Conservation (phyloP, 2,113 vertebrate species). For the Eonycteris spelaea region DNA sequence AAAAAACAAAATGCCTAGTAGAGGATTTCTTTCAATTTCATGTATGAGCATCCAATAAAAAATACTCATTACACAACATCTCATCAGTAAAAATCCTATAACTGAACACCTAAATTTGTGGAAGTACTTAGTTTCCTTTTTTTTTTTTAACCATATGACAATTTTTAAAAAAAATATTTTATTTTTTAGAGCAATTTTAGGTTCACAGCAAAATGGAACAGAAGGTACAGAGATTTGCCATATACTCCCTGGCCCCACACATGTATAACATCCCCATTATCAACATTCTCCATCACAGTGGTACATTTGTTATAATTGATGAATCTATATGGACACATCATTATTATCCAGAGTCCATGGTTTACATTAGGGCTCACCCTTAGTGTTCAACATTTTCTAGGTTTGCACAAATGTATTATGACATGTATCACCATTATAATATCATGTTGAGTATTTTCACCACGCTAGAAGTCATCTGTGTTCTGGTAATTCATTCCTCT, state of each 20-base stretch:
- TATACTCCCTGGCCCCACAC: background rate
- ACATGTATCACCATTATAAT: background rate
- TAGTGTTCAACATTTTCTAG: background rate
- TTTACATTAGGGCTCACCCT: background rate
- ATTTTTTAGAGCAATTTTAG: background rate
- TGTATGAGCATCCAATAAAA: background rate
- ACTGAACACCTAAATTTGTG: background rate
- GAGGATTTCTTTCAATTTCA: background rate
- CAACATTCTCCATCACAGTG: background rate
- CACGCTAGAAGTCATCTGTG: background rate
- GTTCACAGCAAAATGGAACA: background rate
- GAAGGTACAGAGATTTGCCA: background rate
- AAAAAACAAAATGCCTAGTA: constrained; percentile 27
- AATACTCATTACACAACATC: background rate
- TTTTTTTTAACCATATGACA: background rate
- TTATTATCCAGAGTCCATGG: background rate
- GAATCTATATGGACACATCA: background rate
- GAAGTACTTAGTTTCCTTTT: background rate
- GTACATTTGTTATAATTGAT: background rate
- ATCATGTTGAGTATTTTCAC: background rate
- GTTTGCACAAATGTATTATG: background rate
- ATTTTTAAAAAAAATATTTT: background rate
- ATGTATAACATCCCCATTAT: background rate
- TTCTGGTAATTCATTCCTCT: background rate
- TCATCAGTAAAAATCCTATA: background rate